Percentiles rank a stretch among this genome's conserved stretches.
phyloP scores from a whole-genome alignment of 2,113 vertebrate genomes.

The Saccopteryx leptura region DNA sequence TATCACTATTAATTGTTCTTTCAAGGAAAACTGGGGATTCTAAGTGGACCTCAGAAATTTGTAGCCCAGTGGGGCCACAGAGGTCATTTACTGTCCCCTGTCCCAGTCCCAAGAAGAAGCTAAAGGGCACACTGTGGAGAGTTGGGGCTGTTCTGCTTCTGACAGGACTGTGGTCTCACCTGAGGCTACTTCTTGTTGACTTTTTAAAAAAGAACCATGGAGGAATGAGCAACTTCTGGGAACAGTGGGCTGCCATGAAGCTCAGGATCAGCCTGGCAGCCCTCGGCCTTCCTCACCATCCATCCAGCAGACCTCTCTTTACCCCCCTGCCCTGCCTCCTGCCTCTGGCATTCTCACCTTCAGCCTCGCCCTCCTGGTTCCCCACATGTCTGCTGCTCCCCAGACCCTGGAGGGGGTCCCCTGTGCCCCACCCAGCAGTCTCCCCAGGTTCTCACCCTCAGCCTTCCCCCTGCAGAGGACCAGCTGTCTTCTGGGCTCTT shows the following conservation, averaged over 20 bases:
- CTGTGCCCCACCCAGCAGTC: too few relatives aligned
- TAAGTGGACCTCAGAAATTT: background rate
- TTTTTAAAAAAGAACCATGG: background rate
- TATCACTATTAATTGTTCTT: background rate
- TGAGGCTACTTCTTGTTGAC: background rate
- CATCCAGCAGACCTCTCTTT: too few relatives aligned
- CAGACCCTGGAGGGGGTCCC: too few relatives aligned
- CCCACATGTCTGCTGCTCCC: too few relatives aligned
- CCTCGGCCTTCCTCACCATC: accelerated
- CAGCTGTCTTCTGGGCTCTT: background rate
- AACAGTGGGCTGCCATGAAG: background rate
- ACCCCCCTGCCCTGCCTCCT: background rate
- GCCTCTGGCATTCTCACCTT: background rate
- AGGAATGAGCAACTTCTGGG: background rate
- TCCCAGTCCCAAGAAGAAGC: background rate
- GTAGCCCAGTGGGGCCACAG: background rate
- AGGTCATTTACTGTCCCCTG: too few relatives aligned
- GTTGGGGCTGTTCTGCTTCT: background rate
- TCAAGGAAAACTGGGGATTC: background rate
- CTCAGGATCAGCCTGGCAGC: background rate
- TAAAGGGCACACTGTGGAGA: background rate
- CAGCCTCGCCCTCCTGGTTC: background rate
- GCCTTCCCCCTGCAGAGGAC: background rate
- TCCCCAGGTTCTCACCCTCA: background rate
- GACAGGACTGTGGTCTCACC: background rate